Conservation (phyloP, 37 sponge, comb jelly and placozoan genomes). For the Petrosia ficiformis region DNA sequence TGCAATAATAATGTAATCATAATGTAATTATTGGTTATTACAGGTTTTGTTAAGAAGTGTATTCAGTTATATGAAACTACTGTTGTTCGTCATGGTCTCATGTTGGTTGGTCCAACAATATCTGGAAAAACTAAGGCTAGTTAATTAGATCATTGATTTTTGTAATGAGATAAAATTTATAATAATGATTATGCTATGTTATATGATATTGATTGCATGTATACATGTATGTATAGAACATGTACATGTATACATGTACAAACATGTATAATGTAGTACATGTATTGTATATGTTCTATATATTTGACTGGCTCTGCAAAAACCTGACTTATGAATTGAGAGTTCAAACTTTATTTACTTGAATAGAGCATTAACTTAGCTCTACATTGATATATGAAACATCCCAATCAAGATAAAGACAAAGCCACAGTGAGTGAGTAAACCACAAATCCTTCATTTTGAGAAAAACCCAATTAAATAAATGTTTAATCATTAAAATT, state of each 20-base stretch:
- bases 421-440: too few relatives aligned
- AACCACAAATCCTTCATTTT: too few relatives aligned
- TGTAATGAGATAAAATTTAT: too few relatives aligned
- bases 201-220: too few relatives aligned
- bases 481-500: too few relatives aligned
- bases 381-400: too few relatives aligned
- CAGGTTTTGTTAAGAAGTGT: conserved; percentile 93
- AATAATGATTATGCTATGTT: too few relatives aligned
- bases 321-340: not conserved
- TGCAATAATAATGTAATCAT: not conserved
- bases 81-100: conserved; percentile 98
- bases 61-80: conserved; percentile 99
- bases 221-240: too few relatives aligned
- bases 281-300: not conserved
- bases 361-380: too few relatives aligned
- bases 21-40: not conserved
- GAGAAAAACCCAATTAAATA: not conserved
- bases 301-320: too few relatives aligned
- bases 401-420: too few relatives aligned
- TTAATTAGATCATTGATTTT: too few relatives aligned
- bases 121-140: conserved; percentile 86
- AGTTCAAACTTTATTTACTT: not conserved
- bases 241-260: not conserved
- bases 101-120: conserved; percentile 99
- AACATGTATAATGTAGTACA: conserved; percentile 20